Base-by-base conservation (phyloP, 2,113 vertebrate species). In the Rousettus leschenaultii region DNA sequence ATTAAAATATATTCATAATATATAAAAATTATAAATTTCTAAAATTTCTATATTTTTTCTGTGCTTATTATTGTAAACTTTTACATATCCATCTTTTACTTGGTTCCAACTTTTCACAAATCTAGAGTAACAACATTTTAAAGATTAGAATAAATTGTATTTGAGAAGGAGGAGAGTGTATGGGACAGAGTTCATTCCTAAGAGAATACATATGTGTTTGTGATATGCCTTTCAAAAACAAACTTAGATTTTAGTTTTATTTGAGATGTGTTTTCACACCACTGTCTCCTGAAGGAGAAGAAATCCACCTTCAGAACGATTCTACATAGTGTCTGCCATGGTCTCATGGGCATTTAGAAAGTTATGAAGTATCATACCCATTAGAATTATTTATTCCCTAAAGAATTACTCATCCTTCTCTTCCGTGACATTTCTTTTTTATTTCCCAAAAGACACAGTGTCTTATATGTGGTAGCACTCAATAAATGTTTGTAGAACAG, bases 391-490 rank as follows among this genome's bases (percentile, higher is more conserved):
- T 87, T 80, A 40, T 92, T 90, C 85, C 18, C 35, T 80, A 48
- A 82, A 91, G 80, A 94, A 61, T 92, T 45, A 78, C 26, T 96
- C n/a, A 63, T 91, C 19, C 4, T 94, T 96, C 84, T 89, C 53
- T 85, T 86, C 61, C 38, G 63, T 86, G 63, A 94, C 66, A 79
- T 65, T 86, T 91, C 24, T 91, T 92, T 55, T 55, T 73, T 94
- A 94, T 96, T 96, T 89, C 83, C 71, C 89, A 26, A 88, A 95
- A 89, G 86, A 30, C 40, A 75, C 33, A 11, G 5, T 63, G 59
- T 68, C 70, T 90, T 63, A 66, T 28, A 89, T 19, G 15, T 51
- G 28, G 12, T n/a, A 24, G 16, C 75, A 68, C 40, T 95, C 71
- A 88, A 53, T 74, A 96, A 86, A 91, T 30, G 55, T 66, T 96